A percentile compares a stretch with the other conserved stretches of the same genome.
These are phyloP conservation scores for Ceyx cyanopectus DNA, from an alignment of 2,113 vertebrate genomes.

Conservation along the genomic window DNA sequence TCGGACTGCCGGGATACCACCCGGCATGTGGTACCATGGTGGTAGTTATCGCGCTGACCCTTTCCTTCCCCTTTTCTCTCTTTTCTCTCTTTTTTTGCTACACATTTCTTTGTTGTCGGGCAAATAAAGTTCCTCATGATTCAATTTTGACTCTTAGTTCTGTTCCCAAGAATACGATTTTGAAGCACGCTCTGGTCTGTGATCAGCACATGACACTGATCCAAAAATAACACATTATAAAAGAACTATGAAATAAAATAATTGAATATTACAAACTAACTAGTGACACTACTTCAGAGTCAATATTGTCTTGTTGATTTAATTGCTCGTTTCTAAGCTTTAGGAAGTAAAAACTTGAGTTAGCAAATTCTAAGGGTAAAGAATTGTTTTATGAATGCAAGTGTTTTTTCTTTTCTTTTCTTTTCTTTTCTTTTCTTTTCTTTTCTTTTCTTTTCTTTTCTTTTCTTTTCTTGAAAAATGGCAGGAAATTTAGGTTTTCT, in stretches of 20 bases:
- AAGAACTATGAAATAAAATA: neutral
- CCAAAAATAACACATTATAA: neutral
- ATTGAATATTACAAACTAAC: neutral
- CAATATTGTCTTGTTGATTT: neutral
- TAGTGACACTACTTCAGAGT: neutral
- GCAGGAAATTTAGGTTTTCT: neutral
- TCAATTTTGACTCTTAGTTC: too few species aligned
- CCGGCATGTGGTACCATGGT: too few species aligned
- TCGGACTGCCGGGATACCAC: too few species aligned
- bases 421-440: neutral
- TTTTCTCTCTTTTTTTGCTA: too few species aligned
- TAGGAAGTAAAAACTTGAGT: neutral
- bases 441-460: too few species aligned
- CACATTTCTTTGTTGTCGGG: too few species aligned
- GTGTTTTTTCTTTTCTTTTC: neutral
- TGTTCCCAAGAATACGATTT: too few species aligned
- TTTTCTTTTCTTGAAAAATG: neutral
- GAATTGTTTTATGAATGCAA: neutral
- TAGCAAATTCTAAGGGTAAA: neutral
- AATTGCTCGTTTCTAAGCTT: neutral
- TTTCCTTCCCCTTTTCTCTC: too few species aligned
- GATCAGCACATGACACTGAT: neutral
- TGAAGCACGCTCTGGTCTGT: too few species aligned
- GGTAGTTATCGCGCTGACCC: too few species aligned
- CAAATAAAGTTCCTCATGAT: too few species aligned